Evolutionary conservation across 2,888 invertebrate genomes (phyloP), one percentile per base, ranked within the genome.

Genomic region (Bombylius discolor): DNA sequence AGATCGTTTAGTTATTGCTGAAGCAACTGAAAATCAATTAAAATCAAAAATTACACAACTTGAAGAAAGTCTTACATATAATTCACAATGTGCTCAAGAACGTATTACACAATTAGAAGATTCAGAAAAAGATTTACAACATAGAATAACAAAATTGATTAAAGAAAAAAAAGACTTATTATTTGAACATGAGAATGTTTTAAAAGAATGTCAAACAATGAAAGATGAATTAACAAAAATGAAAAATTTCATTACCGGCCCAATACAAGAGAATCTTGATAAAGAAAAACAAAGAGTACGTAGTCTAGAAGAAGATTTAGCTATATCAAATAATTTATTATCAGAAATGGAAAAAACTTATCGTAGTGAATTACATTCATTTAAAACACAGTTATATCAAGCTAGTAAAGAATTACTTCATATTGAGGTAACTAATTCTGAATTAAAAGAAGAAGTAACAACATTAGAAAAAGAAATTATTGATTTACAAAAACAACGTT

Each of bases 401-500:
- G 63, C 77, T 32, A 76, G 74, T 63, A 81, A 81, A 68, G 78
- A 79, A 62, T 76, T 80, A 58, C 76, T 81, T 65, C 82, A 85
- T 55, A 73, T 81, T 55, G 84, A 84, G 65, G 83, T 83, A 49
- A 83, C 81, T 36, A 84, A 83, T 62, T 78, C 81, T 56, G 84
- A 84, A 70, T 71, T 85, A 11, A 80, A 78, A 63, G 84, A 85
- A 68, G 84, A 84, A 77, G 84, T 85, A 36, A 78, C 79, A 70
- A 81, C 79, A 62, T 71, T 82, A 65, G 81, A 80, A 68, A 75
- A 77, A 64, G 79, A 79, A 72, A 72, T 83, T 62, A 72, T 76
- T 62, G 77, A 79, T 57, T 69, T 83, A 62, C 75, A 76, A n/a
- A 76, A 77, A 60, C 78, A 76, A 65, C 75, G 78, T 62, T 75